These are phyloP conservation scores for Tupiocoris notatus DNA, from an alignment of 2,888 invertebrate genomes.

Conservation along the genomic window DNA sequence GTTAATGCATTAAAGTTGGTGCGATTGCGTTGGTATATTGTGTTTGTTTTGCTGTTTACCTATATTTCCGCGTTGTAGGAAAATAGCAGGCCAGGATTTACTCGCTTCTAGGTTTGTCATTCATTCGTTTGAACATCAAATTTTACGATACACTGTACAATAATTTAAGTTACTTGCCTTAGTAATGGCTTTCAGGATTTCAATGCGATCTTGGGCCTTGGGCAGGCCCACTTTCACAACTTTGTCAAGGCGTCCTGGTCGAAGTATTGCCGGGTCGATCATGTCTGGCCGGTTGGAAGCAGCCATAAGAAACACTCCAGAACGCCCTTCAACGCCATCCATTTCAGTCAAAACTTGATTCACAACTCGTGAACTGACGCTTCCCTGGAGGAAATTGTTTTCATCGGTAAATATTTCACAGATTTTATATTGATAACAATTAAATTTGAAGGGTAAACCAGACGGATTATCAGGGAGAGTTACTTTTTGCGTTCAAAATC, in stretches of 20 bases:
- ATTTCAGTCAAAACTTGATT: slow-evolving; percentile 97
- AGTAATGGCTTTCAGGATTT: slow-evolving; percentile 85
- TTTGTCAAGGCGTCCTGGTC: slow-evolving; percentile 86
- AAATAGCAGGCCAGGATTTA: too few species aligned
- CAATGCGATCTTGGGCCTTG: slow-evolving; percentile 70
- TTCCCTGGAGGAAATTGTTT: slow-evolving; percentile 56
- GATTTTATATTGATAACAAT: too few species aligned
- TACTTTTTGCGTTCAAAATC: background rate
- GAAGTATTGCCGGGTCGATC: slow-evolving; percentile 89
- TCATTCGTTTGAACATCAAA: too few species aligned
- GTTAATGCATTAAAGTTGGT: too few species aligned
- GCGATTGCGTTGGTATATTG: too few species aligned
- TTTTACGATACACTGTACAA: too few species aligned
- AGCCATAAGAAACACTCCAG: slow-evolving; percentile 91
- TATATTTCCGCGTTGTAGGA: too few species aligned
- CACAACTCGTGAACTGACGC: slow-evolving; percentile 80
- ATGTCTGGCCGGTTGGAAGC: slow-evolving; percentile 97
- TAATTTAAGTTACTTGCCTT: too few species aligned
- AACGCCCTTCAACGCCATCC: slow-evolving; percentile 91
- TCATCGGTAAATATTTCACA: slow-evolving; percentile 34
- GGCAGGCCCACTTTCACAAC: slow-evolving; percentile 90
- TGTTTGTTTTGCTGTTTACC: too few species aligned
- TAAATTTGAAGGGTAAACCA: too few species aligned
- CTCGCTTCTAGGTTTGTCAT: too few species aligned
- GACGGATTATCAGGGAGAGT: too few species aligned